These are phyloP conservation scores for Calonectris borealis DNA, from an alignment of 2,113 vertebrate genomes.

Conservation along the genomic window DNA sequence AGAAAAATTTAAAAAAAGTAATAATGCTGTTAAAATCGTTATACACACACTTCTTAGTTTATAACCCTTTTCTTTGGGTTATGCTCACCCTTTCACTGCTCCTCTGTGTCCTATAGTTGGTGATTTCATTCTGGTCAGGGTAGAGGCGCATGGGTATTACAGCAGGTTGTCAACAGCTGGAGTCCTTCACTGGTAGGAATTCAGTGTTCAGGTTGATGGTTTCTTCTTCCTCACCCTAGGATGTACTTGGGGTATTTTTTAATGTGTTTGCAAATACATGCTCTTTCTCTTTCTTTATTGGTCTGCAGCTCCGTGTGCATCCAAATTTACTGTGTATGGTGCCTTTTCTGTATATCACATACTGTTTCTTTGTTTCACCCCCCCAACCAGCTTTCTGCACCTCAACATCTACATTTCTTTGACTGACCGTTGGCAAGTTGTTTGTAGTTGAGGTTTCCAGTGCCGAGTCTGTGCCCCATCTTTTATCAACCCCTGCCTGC, in stretches of 20 bases:
- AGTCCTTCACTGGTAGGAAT: background rate
- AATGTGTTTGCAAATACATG: background rate
- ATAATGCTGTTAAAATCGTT: background rate
- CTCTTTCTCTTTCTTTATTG: background rate
- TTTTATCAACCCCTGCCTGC: background rate
- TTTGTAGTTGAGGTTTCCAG: background rate
- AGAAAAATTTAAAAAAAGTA: background rate
- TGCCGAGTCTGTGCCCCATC: background rate
- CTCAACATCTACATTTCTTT: background rate
- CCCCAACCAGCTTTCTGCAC: too few relatives aligned
- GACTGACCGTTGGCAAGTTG: accelerated
- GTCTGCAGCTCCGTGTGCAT: background rate
- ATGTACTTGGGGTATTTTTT: background rate
- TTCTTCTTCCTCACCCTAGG: background rate
- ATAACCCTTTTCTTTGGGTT: background rate
- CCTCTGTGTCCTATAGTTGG: background rate
- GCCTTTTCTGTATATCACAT: background rate
- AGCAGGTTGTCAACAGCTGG: background rate
- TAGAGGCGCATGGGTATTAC: background rate
- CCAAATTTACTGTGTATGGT: background rate
- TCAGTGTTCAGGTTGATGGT: background rate
- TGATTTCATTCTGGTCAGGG: background rate
- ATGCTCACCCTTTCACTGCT: background rate
- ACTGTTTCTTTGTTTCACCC: background rate
- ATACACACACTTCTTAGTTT: background rate